Percentiles rank a stretch among this genome's conserved stretches.
Evolutionary conservation across 2,888 invertebrate species (phyloP).

Genomic region (Polyploca ridens): DNA sequence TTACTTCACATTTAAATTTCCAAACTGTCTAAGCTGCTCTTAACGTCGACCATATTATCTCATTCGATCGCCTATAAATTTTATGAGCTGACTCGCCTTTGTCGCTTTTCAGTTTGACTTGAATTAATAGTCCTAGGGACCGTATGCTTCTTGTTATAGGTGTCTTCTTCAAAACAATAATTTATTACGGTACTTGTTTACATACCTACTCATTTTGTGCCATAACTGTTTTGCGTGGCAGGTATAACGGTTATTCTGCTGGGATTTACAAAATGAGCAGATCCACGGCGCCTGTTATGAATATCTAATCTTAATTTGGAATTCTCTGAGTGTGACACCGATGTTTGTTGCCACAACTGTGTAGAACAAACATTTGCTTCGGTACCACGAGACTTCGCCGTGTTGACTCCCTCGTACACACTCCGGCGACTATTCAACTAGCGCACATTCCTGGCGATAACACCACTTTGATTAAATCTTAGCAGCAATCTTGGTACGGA

Average conservation of each 20-base stretch:
- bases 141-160: slow-evolving; percentile 59
- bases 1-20: slow-evolving; percentile 85
- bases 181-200: slow-evolving; percentile 18
- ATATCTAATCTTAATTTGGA: slow-evolving; percentile 82
- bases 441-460: slow-evolving; percentile 66
- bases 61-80: slow-evolving; percentile 85
- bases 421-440: slow-evolving; percentile 32
- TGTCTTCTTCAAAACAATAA: slow-evolving; percentile 21
- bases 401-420: slow-evolving; percentile 33
- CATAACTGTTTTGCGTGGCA: slow-evolving; percentile 44
- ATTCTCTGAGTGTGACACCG: slow-evolving; percentile 79
- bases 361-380: slow-evolving; percentile 70
- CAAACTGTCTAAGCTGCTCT: slow-evolving; percentile 84
- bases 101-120: slow-evolving; percentile 75
- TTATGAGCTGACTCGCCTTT: slow-evolving; percentile 82
- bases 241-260: slow-evolving; percentile 59
- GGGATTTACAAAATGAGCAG: slow-evolving; percentile 74
- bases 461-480: slow-evolving; percentile 77
- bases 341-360: slow-evolving; percentile 78
- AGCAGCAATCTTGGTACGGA: slow-evolving; percentile 78
- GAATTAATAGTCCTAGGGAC: slow-evolving; percentile 74
- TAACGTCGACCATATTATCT: slow-evolving; percentile 84
- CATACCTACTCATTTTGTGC: slow-evolving; percentile 28
- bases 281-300: slow-evolving; percentile 78
- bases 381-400: slow-evolving; percentile 62